A percentile compares a stretch with the other conserved stretches of the same genome.
phyloP scores from a whole-genome alignment of 2,113 vertebrate species.

The Nycticryphes semicollaris region DNA sequence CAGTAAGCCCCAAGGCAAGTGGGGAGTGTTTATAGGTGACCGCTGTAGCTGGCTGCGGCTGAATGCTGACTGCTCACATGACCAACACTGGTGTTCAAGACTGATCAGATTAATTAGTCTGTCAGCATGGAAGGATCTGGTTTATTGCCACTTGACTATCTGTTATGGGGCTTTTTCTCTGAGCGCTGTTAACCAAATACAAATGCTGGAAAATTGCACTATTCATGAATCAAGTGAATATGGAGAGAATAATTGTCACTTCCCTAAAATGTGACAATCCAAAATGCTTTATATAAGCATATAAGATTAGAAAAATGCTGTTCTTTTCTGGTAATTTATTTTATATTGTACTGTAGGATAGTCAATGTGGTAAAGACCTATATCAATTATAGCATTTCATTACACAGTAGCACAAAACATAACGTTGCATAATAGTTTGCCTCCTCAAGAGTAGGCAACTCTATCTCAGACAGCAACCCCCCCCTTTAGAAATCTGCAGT shows the following conservation, averaged over 20 bases:
- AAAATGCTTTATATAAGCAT: conserved; percentile 42
- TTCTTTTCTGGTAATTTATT: conserved; percentile 60
- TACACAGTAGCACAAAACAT: conserved; percentile 40
- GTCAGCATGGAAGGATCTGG: conserved; percentile 43
- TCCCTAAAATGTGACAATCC: conserved; percentile 42
- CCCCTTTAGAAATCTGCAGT: neutral
- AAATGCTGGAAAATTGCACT: conserved; percentile 49
- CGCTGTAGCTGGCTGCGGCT: neutral
- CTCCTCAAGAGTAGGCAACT: neutral
- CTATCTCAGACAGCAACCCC: conserved; percentile 1
- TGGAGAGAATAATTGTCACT: conserved; percentile 46
- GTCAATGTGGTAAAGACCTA: conserved; percentile 28
- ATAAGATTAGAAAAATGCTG: conserved; percentile 50
- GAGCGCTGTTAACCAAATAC: conserved; percentile 35
- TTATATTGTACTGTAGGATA: conserved; percentile 43
- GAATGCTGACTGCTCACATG: neutral
- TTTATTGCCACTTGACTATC: conserved; percentile 50
- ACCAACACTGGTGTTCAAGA: neutral
- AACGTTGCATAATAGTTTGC: neutral
- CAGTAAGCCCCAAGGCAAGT: neutral
- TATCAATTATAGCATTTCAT: conserved; percentile 62
- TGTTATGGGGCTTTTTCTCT: conserved; percentile 7
- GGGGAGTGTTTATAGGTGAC: neutral
- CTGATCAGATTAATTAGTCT: conserved; percentile 59
- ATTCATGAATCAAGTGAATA: conserved; percentile 52